Evolutionary conservation across 2,888 invertebrate species (phyloP).

Genomic region (Trachelus troglodyta): DNA sequence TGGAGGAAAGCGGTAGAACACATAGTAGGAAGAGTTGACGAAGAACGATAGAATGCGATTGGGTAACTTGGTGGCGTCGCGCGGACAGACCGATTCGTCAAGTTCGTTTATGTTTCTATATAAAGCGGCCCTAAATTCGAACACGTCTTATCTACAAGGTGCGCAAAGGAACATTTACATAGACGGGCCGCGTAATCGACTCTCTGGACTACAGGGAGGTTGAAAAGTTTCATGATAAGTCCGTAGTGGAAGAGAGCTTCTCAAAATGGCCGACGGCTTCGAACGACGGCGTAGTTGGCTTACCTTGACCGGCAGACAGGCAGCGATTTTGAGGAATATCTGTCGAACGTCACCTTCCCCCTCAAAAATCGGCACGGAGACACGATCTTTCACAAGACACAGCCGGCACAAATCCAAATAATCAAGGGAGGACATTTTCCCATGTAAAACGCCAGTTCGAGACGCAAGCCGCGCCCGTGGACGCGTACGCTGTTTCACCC

Average conservation of each 20-base stretch:
- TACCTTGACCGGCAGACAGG: slow-evolving; percentile 82
- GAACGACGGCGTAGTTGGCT: slow-evolving; percentile 55
- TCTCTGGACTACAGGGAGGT: neutral
- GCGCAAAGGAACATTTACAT: neutral
- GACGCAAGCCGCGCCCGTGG: slow-evolving; percentile 59
- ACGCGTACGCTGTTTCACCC: slow-evolving; percentile 50
- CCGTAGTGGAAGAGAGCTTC: slow-evolving; percentile 9
- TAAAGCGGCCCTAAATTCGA: slow-evolving; percentile 2
- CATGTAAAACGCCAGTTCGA: slow-evolving; percentile 55
- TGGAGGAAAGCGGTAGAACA: neutral
- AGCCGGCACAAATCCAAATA: slow-evolving; percentile 64
- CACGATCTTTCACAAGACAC: slow-evolving; percentile 68
- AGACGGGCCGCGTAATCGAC: neutral
- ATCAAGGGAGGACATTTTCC: slow-evolving; percentile 63
- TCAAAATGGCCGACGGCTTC: slow-evolving; percentile 56
- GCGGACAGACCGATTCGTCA: neutral
- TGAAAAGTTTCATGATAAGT: slow-evolving; percentile 1
- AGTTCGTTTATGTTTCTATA: neutral
- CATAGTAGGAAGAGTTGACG: neutral
- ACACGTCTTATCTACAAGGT: neutral
- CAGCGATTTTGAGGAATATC: slow-evolving; percentile 76
- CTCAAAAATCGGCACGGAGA: slow-evolving; percentile 77
- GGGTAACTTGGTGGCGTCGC: neutral
- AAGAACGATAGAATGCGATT: neutral
- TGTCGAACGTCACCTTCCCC: slow-evolving; percentile 73